Evolutionary conservation across 2,888 invertebrate species (phyloP), one percentile per base, ranked within the genome.

Genomic region (Furcula furcula): DNA sequence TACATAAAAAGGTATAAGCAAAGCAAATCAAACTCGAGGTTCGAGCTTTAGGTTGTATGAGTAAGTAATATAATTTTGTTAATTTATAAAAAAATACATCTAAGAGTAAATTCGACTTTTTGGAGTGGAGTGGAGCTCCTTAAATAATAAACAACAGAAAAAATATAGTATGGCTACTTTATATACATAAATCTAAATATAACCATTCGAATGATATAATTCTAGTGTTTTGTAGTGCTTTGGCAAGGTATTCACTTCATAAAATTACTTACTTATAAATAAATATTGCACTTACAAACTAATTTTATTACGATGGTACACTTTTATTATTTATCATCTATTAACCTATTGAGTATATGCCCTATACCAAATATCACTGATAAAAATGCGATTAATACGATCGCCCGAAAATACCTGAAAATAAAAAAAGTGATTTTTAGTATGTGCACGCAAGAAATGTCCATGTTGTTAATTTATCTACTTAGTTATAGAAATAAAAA

Each of bases 321-420:
- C 3, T 4, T 14, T 12, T 42, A 37, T 27, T 35, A 34, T 16
- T 30, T 32, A 23, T 21, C 31, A 27, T 51, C 40, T 22, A 72
- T 39, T 12, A 70, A 34, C 34, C 68, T 73, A 36, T 47, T 63
- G 34, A 64, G 39, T 33, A 81, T 38, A 52, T 82, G 73, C 11
- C 64, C 65, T 13, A 65, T 29, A 12, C 76, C 82, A 56, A 77
- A 78, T 19, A 63, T 11, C 5, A 76, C 12, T 10, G 81, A 76
- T 20, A 83, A 44, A 27, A 77, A 36, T 12, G 70, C 54, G 38
- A 84, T 75, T 2, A 72, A 46, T 39, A 80, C 37, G 49, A 84
- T 77, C 34, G 68, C 59, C 38, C 84, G 65, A 36, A 84, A 84
- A 51, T 84, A 83, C 86, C 85, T 86, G 82, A 16, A 81, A 82